A percentile compares a stretch with the other conserved stretches of the same genome.
Evolutionary conservation across 2,113 vertebrate genomes (phyloP).

Genomic region (Menura novaehollandiae): DNA sequence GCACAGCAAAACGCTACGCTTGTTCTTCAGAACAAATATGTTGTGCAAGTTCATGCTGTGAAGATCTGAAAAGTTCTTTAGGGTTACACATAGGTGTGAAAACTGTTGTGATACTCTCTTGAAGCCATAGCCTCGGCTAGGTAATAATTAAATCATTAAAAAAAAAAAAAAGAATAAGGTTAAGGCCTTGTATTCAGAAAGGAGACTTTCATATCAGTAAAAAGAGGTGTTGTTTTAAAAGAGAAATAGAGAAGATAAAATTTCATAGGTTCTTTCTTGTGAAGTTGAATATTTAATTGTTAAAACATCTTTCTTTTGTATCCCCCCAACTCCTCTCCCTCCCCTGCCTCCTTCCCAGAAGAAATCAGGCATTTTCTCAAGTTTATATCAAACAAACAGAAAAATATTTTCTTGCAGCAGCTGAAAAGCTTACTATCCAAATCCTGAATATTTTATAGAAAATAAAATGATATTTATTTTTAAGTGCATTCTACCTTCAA

Average conservation of each 20-base stretch:
- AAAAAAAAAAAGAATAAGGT: not conserved
- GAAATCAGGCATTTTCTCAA: slow-evolving; percentile 20
- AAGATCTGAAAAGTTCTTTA: slow-evolving; percentile 59
- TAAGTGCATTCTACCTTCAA: slow-evolving; percentile 77
- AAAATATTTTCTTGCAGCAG: slow-evolving; percentile 62
- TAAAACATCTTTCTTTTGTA: not conserved
- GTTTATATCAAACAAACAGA: slow-evolving; percentile 52
- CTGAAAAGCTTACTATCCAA: slow-evolving; percentile 65
- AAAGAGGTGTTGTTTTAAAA: not conserved
- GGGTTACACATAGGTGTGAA: slow-evolving; percentile 67
- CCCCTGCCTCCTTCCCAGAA: not conserved
- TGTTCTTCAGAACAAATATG: slow-evolving; percentile 65
- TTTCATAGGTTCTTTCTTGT: not conserved
- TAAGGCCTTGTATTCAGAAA: not conserved
- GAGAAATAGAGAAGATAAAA: not conserved
- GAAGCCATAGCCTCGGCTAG: slow-evolving; percentile 49
- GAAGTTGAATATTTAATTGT: not conserved
- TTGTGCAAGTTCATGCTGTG: slow-evolving; percentile 74
- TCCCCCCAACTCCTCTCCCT: not conserved
- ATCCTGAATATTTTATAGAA: slow-evolving; percentile 81
- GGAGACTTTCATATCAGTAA: not conserved
- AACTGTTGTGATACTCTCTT: slow-evolving; percentile 37
- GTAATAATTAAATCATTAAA: slow-evolving; percentile 49
- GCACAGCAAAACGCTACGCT: slow-evolving; percentile 45
- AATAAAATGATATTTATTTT: slow-evolving; percentile 83